These are phyloP conservation scores for Chrysomela aeneicollis DNA, from an alignment of 2,888 invertebrate species.

Conservation along the genomic window DNA sequence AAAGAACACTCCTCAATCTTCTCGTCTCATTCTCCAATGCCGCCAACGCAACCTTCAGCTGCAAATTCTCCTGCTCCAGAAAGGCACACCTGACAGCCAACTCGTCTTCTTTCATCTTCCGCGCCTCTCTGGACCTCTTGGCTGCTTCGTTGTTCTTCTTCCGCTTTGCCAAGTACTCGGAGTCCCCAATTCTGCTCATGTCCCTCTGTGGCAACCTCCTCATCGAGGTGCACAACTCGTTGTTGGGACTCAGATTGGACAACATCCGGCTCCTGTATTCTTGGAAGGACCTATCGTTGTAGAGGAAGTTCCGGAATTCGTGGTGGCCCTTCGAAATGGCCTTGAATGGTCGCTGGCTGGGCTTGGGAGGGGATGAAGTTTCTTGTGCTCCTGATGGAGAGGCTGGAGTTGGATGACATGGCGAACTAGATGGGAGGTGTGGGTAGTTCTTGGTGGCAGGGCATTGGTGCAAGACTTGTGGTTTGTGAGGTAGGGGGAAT, in stretches of 20 bases:
- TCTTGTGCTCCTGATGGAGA: neutral
- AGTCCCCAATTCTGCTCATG: constrained; percentile 64
- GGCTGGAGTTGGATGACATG: neutral
- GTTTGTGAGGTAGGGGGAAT: neutral
- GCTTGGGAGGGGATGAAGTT: neutral
- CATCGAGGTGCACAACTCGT: neutral
- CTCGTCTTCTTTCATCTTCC: constrained; percentile 90
- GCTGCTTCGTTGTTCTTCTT: constrained; percentile 95
- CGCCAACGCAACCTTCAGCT: constrained; percentile 63
- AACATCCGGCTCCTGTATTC: neutral
- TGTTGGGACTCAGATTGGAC: neutral
- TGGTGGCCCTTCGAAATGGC: neutral
- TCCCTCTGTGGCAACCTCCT: neutral
- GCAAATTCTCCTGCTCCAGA: constrained; percentile 85
- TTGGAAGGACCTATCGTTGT: neutral
- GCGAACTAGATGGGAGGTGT: too few species aligned
- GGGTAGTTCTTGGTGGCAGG: neutral
- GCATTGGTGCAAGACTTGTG: neutral
- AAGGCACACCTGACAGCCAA: constrained; percentile 87
- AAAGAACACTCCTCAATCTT: constrained; percentile 39
- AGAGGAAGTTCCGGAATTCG: neutral
- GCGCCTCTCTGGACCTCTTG: constrained; percentile 89
- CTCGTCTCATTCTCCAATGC: constrained; percentile 47
- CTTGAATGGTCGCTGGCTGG: neutral
- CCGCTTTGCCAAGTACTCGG: constrained; percentile 86